These are phyloP conservation scores for Brachionus asplanchnoidis DNA, from an alignment of 1,140 invertebrate genomes.

Conservation along the genomic window DNA sequence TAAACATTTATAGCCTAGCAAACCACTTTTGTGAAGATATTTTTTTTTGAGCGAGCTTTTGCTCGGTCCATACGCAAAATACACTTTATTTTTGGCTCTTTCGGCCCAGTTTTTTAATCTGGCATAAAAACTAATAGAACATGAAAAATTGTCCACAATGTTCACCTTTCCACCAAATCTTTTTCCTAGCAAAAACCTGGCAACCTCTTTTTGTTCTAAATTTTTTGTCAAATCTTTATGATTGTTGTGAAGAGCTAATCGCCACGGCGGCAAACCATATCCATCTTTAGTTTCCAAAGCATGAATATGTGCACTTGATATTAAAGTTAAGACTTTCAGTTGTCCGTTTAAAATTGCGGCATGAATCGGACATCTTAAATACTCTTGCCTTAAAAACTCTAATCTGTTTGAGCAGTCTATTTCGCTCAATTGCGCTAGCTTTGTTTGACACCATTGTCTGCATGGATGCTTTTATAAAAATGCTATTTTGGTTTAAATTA, in stretches of 20 bases:
- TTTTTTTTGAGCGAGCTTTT: slow-evolving; percentile 21
- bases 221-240: slow-evolving; percentile 15
- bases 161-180: slow-evolving; percentile 40
- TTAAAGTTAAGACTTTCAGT: not conserved
- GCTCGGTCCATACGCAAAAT: not conserved
- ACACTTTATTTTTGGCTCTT: slow-evolving; percentile 15
- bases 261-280: slow-evolving; percentile 36
- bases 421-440: not conserved
- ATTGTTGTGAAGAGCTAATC: slow-evolving; percentile 27
- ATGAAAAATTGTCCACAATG: not conserved
- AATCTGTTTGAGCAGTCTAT: not conserved
- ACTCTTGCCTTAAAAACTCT: not conserved
- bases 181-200: slow-evolving; percentile 17
- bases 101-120: slow-evolving; percentile 22
- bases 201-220: slow-evolving; percentile 28
- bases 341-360: slow-evolving; percentile 9
- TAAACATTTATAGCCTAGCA: slow-evolving; percentile 24
- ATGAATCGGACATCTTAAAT: slow-evolving; percentile 36
- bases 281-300: slow-evolving; percentile 21
- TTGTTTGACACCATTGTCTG: slow-evolving; percentile 23
- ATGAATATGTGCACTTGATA: not conserved
- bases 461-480: slow-evolving; percentile 8
- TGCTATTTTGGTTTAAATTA: too few relatives aligned
- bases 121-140: not conserved
- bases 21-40: not conserved